phyloP scores from a whole-genome alignment of 2,797 vertebrate species.

The Acropternis orthonyx region DNA sequence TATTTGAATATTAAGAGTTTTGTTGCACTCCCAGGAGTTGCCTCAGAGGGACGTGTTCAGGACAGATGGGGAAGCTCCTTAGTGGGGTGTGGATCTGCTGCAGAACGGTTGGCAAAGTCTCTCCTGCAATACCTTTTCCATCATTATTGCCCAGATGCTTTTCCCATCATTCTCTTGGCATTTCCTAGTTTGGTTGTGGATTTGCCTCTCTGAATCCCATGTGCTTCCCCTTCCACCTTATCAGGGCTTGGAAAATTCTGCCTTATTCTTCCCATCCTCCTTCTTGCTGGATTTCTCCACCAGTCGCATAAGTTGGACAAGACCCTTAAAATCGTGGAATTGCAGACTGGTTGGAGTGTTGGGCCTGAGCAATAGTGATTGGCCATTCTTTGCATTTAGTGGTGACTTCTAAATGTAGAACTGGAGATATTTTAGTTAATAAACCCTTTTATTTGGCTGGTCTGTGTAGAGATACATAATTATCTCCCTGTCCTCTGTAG shows the following conservation, averaged over 20 bases:
- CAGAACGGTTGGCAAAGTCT: neutral
- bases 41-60: too few relatives aligned
- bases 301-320: neutral
- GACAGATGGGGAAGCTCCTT: rapidly evolving
- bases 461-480: neutral
- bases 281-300: neutral
- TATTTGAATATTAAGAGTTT: neutral
- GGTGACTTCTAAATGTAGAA: neutral
- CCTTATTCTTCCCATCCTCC: neutral
- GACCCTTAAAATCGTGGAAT: neutral
- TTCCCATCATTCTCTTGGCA: neutral
- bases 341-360: neutral
- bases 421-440: neutral
- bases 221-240: neutral
- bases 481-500: neutral
- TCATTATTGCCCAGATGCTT: neutral
- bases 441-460: neutral
- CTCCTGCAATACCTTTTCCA: neutral
- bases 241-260: neutral
- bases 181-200: neutral
- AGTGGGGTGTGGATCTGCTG: neutral
- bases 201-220: neutral
- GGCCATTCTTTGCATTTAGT: neutral
- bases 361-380: neutral
- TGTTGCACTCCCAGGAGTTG: too few relatives aligned